These are phyloP conservation scores for Tenualosa ilisha DNA, from an alignment of 2,797 vertebrate species.

Conservation along the genomic window DNA sequence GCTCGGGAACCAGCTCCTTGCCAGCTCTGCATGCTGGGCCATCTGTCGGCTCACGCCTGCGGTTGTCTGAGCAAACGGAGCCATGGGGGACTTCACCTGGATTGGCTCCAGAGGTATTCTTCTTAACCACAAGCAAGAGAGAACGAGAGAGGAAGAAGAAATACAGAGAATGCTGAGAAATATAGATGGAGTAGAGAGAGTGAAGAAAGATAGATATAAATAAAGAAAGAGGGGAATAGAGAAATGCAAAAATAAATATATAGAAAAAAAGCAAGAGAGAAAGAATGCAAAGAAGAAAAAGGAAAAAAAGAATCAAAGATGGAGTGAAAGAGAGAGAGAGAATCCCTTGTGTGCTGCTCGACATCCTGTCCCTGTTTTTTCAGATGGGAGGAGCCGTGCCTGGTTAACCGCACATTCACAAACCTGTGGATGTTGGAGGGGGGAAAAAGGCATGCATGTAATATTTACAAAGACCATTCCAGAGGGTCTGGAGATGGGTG, in stretches of 20 bases:
- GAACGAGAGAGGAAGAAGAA: neutral
- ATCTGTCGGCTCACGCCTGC: conserved; percentile 63
- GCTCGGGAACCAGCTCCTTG: neutral
- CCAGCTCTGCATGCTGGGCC: conserved; percentile 61
- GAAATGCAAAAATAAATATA: neutral
- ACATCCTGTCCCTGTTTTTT: conserved; percentile 2
- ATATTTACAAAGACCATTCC: conserved; percentile 20
- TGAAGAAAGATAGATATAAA: neutral
- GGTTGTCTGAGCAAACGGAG: conserved; percentile 58
- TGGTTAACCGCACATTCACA: conserved; percentile 2
- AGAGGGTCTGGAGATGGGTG: neutral
- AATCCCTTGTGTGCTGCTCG: neutral
- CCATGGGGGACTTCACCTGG: conserved; percentile 64
- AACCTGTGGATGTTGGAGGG: conserved; percentile 6
- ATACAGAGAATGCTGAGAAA: no score
- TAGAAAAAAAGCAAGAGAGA: neutral
- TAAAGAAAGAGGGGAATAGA: neutral
- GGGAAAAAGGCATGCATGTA: neutral
- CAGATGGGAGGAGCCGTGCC: neutral
- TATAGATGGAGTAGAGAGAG: neutral
- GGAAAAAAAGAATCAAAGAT: neutral
- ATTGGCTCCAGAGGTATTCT: conserved; percentile 54
- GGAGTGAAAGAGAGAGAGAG: neutral
- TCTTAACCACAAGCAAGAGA: neutral
- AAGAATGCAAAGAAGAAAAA: neutral